Evolutionary conservation across 2,797 vertebrate genomes (phyloP), one percentile per base, ranked within the genome.

Genomic region (Pyrocephalus nanus): DNA sequence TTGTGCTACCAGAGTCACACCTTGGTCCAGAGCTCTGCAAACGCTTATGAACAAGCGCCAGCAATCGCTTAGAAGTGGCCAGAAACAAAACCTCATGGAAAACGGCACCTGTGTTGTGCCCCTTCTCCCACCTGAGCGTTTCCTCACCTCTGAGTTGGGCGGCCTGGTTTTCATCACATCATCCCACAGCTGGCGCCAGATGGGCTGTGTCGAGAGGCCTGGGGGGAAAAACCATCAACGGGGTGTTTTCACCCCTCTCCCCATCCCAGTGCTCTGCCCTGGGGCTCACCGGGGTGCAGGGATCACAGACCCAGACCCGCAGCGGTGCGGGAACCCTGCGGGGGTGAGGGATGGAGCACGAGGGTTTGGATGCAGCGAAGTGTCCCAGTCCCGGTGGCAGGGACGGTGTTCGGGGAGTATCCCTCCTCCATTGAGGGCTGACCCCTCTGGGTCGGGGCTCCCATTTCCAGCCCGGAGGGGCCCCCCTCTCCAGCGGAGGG

Each of bases 191-290:
- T 97, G 96, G 73, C 97, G 97, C 99, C 99, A 99, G 85, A 98
- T 95, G 61, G 97, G 94, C 81, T 98, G 97, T 11, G 98, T 99
- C 3, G 99, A 99, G 80, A 99, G 97, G 53, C 99, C 99, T 99
- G 73, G 45, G 6, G 47, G 34, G 15, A 90, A 71, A 75, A 91
- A 58, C 2, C 15, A 90, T 50, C 65, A 76, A 22, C 18, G 1
- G 1, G 21, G 62, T 0, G 5, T 32, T 47, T 48, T 54, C 55
- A 54, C 12, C 42, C 13, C 18, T 51, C 23, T 72, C 26, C n/a
- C 22, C 2, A 1, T n/a, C 42, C 2, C 12, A 6, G 15, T 0
- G 22, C 11, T 27, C 43, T 29, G 34, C 36, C 40, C 32, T 0
- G 2, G 85, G 23, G 32, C 48, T 64, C 1, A 2, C 20, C 5